Evolutionary conservation across 2,888 invertebrate species (phyloP), one percentile per base, ranked within the genome.

Genomic region (Eurois occulta): DNA sequence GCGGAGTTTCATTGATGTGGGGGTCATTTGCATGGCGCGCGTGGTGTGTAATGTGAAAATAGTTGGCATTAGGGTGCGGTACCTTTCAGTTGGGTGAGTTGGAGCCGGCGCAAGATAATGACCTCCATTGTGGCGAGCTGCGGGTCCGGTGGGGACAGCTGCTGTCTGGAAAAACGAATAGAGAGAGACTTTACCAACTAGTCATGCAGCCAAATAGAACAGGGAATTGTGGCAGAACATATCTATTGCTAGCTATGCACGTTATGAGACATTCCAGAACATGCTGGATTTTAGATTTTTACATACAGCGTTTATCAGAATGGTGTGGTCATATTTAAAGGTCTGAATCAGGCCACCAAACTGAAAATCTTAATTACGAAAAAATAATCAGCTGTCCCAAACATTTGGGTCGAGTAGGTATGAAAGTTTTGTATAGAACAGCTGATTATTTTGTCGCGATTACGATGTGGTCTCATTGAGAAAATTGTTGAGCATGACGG

Each of bases 1-100:
- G 81, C 78, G 64, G 67, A 77, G 70, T 86, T 88, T 83, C 83
- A 86, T 87, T 87, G 85, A 86, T 80, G 77, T 75, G 76, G 71
- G 72, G 73, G 78, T 80, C 76, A 88, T 87, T 86, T 88, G 88
- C 88, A 89, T 88, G 77, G 78, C 81, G 79, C 85, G 80, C 65
- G 62, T 62, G 52, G 80, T 78, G 80, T 76, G 74, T 78, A 75
- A 87, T 82, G 75, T 84, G 75, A 87, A 78, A 81, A 81, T 86
- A 78, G 85, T 87, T 80, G 77, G 82, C 78, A 86, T 84, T 78
- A 82, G 77, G 71, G 67, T 75, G 78, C 85, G 81, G 84, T 94
- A 95, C 95, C 95, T 95, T 92, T 94, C 91, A 94, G 90, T 94
- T 91, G 91, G 88, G 86, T 83, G 90, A 84, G 86, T 86, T 78